phyloP scores from a whole-genome alignment of 1,140 invertebrate species.

The Cyclina sinensis region DNA sequence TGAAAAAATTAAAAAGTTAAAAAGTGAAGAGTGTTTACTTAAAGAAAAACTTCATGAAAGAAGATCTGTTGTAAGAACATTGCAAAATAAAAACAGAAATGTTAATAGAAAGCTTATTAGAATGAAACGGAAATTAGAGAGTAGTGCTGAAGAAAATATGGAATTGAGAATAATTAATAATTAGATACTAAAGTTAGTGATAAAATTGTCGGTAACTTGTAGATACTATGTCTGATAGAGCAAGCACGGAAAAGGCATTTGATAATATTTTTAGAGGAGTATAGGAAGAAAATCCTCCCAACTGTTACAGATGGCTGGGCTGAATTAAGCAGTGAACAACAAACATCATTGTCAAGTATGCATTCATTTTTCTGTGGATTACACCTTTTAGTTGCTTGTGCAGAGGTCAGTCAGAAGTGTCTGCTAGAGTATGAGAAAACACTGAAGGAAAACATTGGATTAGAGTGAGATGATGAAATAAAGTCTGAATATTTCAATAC shows the following conservation, averaged over 20 bases:
- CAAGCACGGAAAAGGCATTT: slow-evolving; percentile 7
- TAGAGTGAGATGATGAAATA: neutral
- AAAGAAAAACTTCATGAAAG: no score
- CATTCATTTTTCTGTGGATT: slow-evolving; percentile 3
- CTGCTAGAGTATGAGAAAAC: neutral
- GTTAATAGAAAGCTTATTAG: no score
- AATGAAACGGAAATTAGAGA: no score
- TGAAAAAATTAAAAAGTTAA: no score
- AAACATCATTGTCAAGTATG: neutral
- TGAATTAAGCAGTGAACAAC: neutral
- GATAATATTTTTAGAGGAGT: neutral
- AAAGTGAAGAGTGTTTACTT: no score
- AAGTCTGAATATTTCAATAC: neutral
- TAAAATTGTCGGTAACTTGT: neutral
- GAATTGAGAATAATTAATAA: no score
- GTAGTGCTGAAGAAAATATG: no score
- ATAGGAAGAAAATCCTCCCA: neutral
- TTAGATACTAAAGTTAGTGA: neutral
- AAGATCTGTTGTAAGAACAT: no score
- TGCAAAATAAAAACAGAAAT: no score
- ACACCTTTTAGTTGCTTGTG: neutral
- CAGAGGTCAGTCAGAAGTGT: neutral
- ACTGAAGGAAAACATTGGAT: neutral
- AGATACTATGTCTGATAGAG: neutral
- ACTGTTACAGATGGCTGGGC: neutral